Evolutionary conservation across 37 sponge, comb jelly and placozoan genomes (phyloP), one percentile per base, ranked within the genome.

Genomic region (Beroe forskalii): DNA sequence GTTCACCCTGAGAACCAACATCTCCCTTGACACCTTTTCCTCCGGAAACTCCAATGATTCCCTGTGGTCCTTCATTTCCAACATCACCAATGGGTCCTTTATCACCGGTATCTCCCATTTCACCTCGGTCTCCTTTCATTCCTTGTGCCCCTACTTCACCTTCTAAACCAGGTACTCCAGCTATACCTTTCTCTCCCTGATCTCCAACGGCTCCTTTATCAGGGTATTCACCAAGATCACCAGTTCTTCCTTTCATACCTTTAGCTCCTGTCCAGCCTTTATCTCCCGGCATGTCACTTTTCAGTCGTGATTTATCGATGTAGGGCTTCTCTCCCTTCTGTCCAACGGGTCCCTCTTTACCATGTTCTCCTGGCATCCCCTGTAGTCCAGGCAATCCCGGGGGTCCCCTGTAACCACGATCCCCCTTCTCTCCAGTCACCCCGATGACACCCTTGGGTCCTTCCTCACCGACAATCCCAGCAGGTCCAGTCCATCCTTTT

Each of bases 261-360:
- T 40, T 80, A 27, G 20, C 36, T 12, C 86, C 86, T 0, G 44
- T 42, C 12, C 8, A 40, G 55, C 86, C 86, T 44, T 80, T 80
- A 17, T 80, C 86, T 12, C 86, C 86, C 14, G 86, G 86, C 0
- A n/a, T 80, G 4, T 80, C 35, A 25, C 55, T 44, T 32, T 38
- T 25, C 28, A 80, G 44, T 4, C 6, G 14, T 80, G 37, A 22
- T 4, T 24, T 32, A 23, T 35, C 40, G n/a, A 38, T 41, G 8
- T 23, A 35, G 1, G 27, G 48, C 25, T 6, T 35, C 55, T 44
- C 86, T 33, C 86, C 86, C 55, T 80, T 80, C 30, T 80, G 86
- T 22, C 86, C 86, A 42, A 80, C 55, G n/a, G 55, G 24, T 23
- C 86, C 86, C n/a, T 80, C 86, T 42, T 8, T n/a, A 80, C 86